Evolutionary conservation across 2,888 invertebrate genomes (phyloP).

Genomic region (Petrolisthes manimaculis): DNA sequence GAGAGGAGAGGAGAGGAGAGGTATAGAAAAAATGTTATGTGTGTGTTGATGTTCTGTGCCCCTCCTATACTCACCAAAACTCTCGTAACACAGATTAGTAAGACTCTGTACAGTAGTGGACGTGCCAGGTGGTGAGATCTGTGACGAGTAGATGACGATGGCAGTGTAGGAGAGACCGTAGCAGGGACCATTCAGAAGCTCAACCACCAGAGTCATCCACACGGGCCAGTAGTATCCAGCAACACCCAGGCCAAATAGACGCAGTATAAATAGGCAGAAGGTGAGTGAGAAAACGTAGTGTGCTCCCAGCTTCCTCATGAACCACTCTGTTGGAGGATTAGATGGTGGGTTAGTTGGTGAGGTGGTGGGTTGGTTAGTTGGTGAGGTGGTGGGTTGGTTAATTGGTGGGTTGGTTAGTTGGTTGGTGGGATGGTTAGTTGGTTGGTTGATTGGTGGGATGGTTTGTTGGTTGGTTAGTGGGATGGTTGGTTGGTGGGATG

Average conservation of each 20-base stretch:
- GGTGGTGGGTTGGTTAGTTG: no score
- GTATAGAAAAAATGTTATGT: no score
- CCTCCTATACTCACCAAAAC: conserved; percentile 32
- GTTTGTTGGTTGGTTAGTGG: no score
- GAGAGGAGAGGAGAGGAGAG: no score
- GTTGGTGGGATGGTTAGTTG: no score
- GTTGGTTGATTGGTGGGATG: no score
- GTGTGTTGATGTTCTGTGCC: not conserved
- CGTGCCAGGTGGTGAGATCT: conserved; percentile 42
- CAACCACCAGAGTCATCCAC: conserved; percentile 53
- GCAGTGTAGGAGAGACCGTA: conserved; percentile 58
- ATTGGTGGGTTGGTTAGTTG: no score
- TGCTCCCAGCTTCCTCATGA: conserved; percentile 28
- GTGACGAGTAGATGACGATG: conserved; percentile 45
- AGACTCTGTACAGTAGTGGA: conserved; percentile 56
- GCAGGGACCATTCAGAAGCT: conserved; percentile 56
- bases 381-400: no score
- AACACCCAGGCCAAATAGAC: conserved; percentile 7
- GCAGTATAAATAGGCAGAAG: conserved; percentile 24
- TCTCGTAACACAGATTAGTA: conserved; percentile 50
- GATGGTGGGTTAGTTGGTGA: no score
- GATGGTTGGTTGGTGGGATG: no score
- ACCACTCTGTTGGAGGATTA: conserved; percentile 23
- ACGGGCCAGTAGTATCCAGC: conserved; percentile 33
- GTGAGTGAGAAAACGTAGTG: conserved; percentile 25